Evolutionary conservation across 2,888 invertebrate species (phyloP).

Genomic region (Exephanes ischioxanthus): DNA sequence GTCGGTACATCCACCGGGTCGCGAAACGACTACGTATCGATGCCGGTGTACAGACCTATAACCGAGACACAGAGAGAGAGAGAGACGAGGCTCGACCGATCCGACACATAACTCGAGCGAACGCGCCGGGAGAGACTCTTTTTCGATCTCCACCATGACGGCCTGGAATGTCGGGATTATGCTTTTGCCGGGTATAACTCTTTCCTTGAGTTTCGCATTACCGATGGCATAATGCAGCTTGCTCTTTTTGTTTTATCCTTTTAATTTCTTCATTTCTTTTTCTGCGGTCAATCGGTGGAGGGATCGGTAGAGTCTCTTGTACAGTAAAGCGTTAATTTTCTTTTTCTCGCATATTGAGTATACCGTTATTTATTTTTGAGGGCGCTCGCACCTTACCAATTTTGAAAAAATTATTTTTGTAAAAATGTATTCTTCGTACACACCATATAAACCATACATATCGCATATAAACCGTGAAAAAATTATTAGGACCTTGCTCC

Average conservation of each 20-base stretch:
- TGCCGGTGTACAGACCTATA: conserved; percentile 18
- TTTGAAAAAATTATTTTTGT: no score
- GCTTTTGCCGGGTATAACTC: conserved; percentile 51
- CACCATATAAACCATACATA: no score
- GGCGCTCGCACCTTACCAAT: no score
- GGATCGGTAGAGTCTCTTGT: no score
- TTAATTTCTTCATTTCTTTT: no score
- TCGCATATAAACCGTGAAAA: no score
- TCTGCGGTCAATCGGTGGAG: no score
- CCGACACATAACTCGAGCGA: conserved; percentile 63
- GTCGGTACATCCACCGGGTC: conserved; percentile 58
- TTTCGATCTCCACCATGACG: conserved; percentile 60
- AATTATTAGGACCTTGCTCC: neutral
- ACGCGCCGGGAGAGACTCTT: conserved; percentile 42
- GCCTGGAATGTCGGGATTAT: conserved; percentile 61
- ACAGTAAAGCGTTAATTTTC: no score
- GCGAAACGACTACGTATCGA: conserved; percentile 35
- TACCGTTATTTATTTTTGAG: no score
- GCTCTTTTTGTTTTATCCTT: neutral
- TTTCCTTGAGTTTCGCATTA: conserved; percentile 61
- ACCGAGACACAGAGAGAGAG: conserved; percentile 17
- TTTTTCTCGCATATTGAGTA: no score
- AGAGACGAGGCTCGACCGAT: conserved; percentile 43
- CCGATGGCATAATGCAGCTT: conserved; percentile 34
- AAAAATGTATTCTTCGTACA: no score